Percentiles rank a stretch among this genome's conserved stretches.
Evolutionary conservation across 1,140 invertebrate species (phyloP).

Genomic region (Megathymus violae): DNA sequence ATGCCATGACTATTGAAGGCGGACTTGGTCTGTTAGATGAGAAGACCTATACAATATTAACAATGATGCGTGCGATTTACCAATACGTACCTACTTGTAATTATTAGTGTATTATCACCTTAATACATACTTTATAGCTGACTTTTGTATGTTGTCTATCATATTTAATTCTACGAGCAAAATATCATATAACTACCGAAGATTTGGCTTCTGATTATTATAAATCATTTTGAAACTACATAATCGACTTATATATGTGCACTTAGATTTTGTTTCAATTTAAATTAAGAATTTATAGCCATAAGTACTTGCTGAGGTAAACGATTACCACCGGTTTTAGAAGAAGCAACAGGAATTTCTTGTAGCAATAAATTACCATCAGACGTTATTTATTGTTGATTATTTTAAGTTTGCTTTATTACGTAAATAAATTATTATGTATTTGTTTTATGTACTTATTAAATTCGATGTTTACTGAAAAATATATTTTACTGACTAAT

Average conservation of each 20-base stretch:
- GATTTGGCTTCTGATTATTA: no score
- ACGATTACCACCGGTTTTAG: slow-evolving; percentile 33
- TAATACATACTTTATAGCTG: no score
- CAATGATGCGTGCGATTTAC: no score
- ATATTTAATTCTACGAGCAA: no score
- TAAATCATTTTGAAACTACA: no score
- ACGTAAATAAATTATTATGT: neutral
- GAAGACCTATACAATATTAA: no score
- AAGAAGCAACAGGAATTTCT: slow-evolving; percentile 29
- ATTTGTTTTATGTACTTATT: neutral
- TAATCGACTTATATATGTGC: neutral
- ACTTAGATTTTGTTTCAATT: slow-evolving; percentile 44
- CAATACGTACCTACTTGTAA: no score
- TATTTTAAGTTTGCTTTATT: slow-evolving; percentile 24
- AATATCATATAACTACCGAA: no score
- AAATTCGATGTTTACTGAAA: neutral
- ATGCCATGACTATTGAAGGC: no score
- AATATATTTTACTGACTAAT: neutral
- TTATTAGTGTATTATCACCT: no score
- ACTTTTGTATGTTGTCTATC: no score
- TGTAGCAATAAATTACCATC: slow-evolving; percentile 15
- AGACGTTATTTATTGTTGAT: slow-evolving; percentile 24
- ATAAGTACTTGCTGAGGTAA: slow-evolving; percentile 20
- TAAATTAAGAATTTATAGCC: slow-evolving; percentile 16
- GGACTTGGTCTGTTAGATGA: no score